Percentiles rank a stretch among this genome's conserved stretches.
These are phyloP conservation scores for Malaclemys terrapin DNA, from an alignment of 2,113 vertebrate genomes.

Conservation along the genomic window DNA sequence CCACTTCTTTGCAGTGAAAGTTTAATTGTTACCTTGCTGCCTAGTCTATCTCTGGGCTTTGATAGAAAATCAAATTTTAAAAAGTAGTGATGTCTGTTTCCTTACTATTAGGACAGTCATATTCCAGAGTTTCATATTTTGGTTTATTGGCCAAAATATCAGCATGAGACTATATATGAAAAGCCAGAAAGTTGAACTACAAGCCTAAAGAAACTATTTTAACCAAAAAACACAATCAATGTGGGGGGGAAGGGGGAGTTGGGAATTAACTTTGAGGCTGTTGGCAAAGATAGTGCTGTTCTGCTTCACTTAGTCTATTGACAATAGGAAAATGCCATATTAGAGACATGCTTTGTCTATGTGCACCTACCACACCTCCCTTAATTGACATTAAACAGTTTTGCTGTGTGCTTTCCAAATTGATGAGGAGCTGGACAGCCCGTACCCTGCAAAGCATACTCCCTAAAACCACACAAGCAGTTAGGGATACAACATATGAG, in stretches of 20 bases:
- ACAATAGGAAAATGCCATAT: slow-evolving; percentile 46
- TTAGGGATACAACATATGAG: background rate
- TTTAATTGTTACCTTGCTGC: background rate
- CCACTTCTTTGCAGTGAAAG: background rate
- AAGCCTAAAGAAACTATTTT: background rate
- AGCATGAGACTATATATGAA: background rate
- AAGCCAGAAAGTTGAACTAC: background rate
- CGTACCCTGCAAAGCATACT: background rate
- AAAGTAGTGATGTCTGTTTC: background rate
- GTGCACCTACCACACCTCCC: background rate
- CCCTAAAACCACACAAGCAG: background rate
- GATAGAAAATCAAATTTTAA: background rate
- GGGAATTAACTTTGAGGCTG: background rate
- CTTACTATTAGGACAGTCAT: background rate
- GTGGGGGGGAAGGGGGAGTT: background rate
- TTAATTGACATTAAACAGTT: slow-evolving; percentile 47
- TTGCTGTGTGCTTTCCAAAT: background rate
- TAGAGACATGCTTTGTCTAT: slow-evolving; percentile 18
- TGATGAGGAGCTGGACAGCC: background rate
- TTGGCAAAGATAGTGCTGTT: background rate
- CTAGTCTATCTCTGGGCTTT: background rate
- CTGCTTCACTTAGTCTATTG: slow-evolving; percentile 18
- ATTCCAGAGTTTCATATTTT: slow-evolving; percentile 32
- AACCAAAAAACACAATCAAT: background rate
- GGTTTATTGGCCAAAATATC: background rate